Conservation (phyloP, 2,113 vertebrate genomes). For the Isurus oxyrinchus region DNA sequence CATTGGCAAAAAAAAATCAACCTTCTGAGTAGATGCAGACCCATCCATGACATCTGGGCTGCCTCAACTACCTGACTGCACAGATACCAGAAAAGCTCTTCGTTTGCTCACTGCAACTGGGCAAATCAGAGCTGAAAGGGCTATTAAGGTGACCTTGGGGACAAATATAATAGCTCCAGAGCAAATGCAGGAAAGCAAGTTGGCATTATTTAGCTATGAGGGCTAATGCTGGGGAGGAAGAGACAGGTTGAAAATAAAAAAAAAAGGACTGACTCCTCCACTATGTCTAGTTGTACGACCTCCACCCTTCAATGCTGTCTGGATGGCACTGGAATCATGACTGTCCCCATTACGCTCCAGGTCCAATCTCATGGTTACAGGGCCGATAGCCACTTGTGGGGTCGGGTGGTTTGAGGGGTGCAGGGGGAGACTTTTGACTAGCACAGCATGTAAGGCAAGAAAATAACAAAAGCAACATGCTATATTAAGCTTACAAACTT, state of each 20-base stretch:
- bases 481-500: background rate
- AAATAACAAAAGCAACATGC: background rate
- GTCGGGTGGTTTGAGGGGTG: no score
- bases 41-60: background rate
- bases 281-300: background rate
- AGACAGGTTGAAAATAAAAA: background rate
- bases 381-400: no score
- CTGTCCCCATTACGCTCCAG: background rate
- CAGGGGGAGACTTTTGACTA: background rate
- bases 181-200: background rate
- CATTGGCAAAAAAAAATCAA: background rate
- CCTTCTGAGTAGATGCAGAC: background rate
- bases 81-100: background rate
- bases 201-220: background rate
- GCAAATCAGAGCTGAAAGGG: background rate
- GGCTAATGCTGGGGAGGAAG: background rate
- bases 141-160: background rate
- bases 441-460: background rate
- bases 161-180: background rate
- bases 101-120: background rate
- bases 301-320: background rate
- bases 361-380: background rate
- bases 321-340: background rate
- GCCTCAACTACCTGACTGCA: background rate
- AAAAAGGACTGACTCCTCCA: background rate